Evolutionary conservation across 1,140 invertebrate genomes (phyloP).

Genomic region (Lepidurus apus): DNA sequence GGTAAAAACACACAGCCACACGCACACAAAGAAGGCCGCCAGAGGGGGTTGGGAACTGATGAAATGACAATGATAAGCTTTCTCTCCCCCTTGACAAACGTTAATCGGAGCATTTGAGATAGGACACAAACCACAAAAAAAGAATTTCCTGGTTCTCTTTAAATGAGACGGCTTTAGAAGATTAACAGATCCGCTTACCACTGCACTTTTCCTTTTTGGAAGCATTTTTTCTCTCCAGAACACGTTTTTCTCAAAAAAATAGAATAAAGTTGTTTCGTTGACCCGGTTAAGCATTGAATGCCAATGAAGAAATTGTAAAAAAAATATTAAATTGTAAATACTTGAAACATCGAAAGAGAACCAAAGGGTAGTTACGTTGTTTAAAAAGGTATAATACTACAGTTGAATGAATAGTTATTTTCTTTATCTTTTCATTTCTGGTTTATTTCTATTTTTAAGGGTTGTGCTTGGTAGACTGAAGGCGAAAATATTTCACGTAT

Average conservation of each 20-base stretch:
- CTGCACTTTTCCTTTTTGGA: not conserved
- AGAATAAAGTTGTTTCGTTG: not conserved
- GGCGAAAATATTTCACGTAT: too few species aligned
- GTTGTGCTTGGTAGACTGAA: too few species aligned
- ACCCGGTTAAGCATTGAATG: too few species aligned
- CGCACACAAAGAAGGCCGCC: not conserved
- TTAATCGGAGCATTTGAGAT: not conserved
- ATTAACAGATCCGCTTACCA: conserved; percentile 1
- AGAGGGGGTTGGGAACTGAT: not conserved
- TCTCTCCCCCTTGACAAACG: not conserved
- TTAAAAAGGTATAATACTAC: too few species aligned
- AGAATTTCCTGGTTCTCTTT: not conserved
- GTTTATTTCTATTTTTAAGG: too few species aligned
- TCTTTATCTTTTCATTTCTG: too few species aligned
- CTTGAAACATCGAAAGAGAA: too few species aligned
- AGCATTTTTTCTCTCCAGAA: not conserved
- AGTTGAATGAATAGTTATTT: too few species aligned
- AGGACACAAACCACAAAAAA: not conserved
- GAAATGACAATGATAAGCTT: conserved; percentile 17
- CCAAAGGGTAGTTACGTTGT: too few species aligned
- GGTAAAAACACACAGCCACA: not conserved
- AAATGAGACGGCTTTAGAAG: conserved; percentile 7
- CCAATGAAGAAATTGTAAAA: too few species aligned
- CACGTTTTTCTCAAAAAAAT: not conserved
- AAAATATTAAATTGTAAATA: too few species aligned